These are phyloP conservation scores for Brachyptera risi DNA, from an alignment of 2,888 invertebrate genomes.

Conservation along the genomic window DNA sequence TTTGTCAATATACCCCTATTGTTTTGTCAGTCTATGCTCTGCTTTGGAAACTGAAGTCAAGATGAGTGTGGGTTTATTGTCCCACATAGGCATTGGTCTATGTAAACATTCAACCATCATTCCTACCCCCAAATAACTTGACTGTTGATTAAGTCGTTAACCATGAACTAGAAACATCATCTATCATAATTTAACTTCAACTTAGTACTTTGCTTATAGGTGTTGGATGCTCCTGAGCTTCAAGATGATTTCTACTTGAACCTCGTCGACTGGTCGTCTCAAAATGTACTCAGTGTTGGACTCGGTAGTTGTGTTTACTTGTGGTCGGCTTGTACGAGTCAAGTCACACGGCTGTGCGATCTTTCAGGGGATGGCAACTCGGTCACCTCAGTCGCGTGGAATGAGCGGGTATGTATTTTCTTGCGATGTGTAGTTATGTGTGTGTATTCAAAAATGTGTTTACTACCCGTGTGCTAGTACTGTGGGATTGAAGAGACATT, in stretches of 20 bases:
- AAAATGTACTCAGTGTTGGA: constrained; percentile 97
- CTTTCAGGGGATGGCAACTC: constrained; percentile 88
- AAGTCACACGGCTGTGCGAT: constrained; percentile 95
- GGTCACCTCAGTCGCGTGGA: constrained; percentile 98
- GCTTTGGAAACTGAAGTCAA: too few species aligned
- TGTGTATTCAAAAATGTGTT: too few species aligned
- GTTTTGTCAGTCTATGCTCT: too few species aligned
- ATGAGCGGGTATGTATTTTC: constrained; percentile 65
- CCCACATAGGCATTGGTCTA: too few species aligned
- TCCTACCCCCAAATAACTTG: too few species aligned
- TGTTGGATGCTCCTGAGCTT: constrained; percentile 91
- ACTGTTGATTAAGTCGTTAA: too few species aligned
- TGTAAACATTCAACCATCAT: background rate
- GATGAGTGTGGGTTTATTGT: too few species aligned
- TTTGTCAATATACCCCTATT: too few species aligned
- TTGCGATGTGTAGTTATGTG: too few species aligned
- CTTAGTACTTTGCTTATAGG: too few species aligned
- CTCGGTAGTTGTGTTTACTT: constrained; percentile 96
- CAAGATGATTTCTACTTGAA: constrained; percentile 99
- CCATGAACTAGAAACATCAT: too few species aligned
- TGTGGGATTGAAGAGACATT: too few species aligned
- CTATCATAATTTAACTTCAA: background rate
- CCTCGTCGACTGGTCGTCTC: constrained; percentile 98
- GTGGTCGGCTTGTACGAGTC: constrained; percentile 98
- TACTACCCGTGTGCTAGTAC: background rate